Conservation (phyloP, 2,888 invertebrate species). For the Mystacides longicornis region DNA sequence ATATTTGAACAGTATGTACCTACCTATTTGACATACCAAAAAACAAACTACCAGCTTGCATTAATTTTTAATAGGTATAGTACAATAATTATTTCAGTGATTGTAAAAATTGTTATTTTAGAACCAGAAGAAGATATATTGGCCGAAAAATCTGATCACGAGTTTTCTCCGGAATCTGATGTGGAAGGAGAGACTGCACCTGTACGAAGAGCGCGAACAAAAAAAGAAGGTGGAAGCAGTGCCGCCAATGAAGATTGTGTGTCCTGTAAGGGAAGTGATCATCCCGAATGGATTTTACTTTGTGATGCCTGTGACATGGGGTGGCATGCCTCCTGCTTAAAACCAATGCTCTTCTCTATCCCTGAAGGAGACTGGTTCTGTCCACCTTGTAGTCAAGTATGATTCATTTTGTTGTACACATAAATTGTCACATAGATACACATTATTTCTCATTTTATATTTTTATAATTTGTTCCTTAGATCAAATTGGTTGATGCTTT, state of each 20-base stretch:
- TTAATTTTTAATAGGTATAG: too few species aligned
- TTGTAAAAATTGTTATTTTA: conserved; percentile 8
- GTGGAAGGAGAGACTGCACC: conserved; percentile 67
- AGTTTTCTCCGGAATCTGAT: conserved; percentile 89
- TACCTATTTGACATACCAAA: too few species aligned
- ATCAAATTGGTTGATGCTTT: conserved; percentile 62
- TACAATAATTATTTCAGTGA: too few species aligned
- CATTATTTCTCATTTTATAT: neutral
- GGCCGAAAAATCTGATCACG: conserved; percentile 73
- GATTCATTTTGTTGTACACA: neutral
- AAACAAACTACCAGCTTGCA: too few species aligned
- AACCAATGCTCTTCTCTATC: conserved; percentile 85
- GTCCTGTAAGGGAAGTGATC: conserved; percentile 84
- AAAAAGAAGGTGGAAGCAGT: conserved; percentile 49
- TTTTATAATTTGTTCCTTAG: conserved; percentile 33
- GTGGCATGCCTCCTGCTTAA: conserved; percentile 95
- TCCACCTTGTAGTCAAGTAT: conserved; percentile 91
- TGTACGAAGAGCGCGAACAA: conserved; percentile 74
- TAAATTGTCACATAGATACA: neutral
- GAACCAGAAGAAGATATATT: conserved; percentile 42
- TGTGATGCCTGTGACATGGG: conserved; percentile 95
- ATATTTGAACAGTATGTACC: too few species aligned
- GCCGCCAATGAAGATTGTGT: conserved; percentile 73
- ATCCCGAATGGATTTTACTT: conserved; percentile 94
- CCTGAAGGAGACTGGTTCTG: conserved; percentile 99